Evolutionary conservation across 2,888 invertebrate species (phyloP), one percentile per base, ranked within the genome.

Genomic region (Apodemia zela): DNA sequence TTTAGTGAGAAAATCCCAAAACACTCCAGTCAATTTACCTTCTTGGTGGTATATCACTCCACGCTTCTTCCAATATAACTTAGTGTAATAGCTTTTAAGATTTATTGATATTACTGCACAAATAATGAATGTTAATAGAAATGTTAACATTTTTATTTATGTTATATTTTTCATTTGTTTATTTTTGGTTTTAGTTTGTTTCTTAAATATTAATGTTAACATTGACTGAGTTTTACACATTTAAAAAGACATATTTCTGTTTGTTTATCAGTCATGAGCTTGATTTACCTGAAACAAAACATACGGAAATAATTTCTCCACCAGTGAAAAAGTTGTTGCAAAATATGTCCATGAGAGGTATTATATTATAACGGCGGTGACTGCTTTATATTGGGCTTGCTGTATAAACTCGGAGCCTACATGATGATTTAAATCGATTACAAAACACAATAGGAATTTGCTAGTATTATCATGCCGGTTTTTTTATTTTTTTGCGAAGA

Each of bases 51-150:
- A 84, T 2, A 66, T 59, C 0, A 85, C 83, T 0, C 82, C 81
- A 13, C 82, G 80, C 68, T 75, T 83, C 21, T 69, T 79, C 84
- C 85, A 85, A 61, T 85, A 85, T 2, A 57, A 38, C 58, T 82
- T 74, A 71, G 84, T 83, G 60, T 66, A 66, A 69, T 65, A 71
- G 4, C 80, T 81, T 59, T 64, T 74, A 0, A 80, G 33, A 63
- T 79, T 76, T 7, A 70, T 51, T 2, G 73, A 38, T 15, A 59
- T 10, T 59, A 77, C 51, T 5, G 73, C 35, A 25, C 71, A 4
- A 38, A 64, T 17, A 0, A 68, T 13, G 63, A 72, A 29, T 60
- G 70, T 59, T 57, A 71, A 68, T 66, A 72, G 74, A 73, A 82
- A 33, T 74, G 79, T 15, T 13, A 67, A 60, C 64, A 69, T 66